Evolutionary conservation across 2,888 invertebrate genomes (phyloP), one percentile per base, ranked within the genome.

Genomic region (Trissolcus japonicus): DNA sequence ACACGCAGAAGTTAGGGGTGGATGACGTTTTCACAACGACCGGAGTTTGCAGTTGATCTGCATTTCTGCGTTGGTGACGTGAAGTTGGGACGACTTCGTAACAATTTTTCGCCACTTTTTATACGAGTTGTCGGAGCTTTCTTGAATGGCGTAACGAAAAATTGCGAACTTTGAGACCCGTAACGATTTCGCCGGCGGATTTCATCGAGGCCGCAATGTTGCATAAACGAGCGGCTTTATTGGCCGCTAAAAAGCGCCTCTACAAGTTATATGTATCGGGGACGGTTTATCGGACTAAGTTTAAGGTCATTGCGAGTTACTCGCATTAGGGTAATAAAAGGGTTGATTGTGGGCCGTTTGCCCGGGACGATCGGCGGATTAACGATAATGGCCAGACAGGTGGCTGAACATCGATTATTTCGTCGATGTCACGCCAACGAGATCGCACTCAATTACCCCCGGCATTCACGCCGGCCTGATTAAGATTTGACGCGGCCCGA

Each of bases 331-430:
- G 56, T 14, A 29, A 68, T 66, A 63, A 55, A 63, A 9, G 61
- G n/a, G 1, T 41, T 57, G 40, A 51, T 63, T 56, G 53, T 51
- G 43, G 51, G 19, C 16, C 55, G 69, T 66, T 76, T 53, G 63
- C 29, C 40, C 57, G 50, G 59, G 71, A 62, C 56, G 66, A 63
- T 50, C 40, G 56, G 57, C 29, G 67, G 60, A 66, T 72, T 67
- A 56, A 59, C 53, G 62, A 55, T 63, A 59, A 75, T 62, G 51
- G 51, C 48, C 35, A 67, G 72, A 73, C 77, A 77, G 77, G 77
- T 73, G 77, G 76, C 53, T 40, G 61, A 72, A 71, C 57, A 46
- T 35, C 21, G 66, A 74, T 67, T 25, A 54, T 56, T 40, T 17
- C 25, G 46, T 19, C 40, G 19, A 69, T 48, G 40, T 50, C 43